Evolutionary conservation across 2,888 invertebrate species (phyloP).

Genomic region (Exephanes ischioxanthus): DNA sequence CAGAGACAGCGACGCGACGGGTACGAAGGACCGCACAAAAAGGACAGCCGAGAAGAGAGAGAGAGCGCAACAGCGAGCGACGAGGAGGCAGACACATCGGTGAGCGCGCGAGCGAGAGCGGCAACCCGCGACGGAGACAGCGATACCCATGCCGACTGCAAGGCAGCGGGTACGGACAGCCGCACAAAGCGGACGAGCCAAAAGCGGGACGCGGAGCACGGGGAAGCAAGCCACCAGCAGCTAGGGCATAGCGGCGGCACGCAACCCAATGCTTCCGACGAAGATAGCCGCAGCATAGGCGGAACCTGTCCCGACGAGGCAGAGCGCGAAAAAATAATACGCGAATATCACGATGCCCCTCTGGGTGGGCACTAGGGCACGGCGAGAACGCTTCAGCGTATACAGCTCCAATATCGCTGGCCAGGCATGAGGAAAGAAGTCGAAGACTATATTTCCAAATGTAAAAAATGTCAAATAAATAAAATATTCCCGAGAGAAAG

Average conservation of each 20-base stretch:
- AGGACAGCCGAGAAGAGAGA: not conserved
- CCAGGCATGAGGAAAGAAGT: slow-evolving; percentile 22
- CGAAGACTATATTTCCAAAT: too few relatives aligned
- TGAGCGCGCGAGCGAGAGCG: not conserved
- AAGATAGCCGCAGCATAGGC: too few relatives aligned
- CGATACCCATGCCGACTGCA: not conserved
- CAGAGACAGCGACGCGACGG: not conserved
- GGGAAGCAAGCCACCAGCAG: too few relatives aligned
- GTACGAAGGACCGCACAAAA: slow-evolving; percentile 10
- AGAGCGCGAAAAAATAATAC: too few relatives aligned
- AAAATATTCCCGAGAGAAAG: too few relatives aligned
- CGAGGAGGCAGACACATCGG: too few relatives aligned
- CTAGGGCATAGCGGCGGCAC: too few relatives aligned
- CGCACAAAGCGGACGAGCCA: not conserved
- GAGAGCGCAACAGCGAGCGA: too few relatives aligned
- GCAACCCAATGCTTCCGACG: not conserved
- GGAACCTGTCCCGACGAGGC: not conserved
- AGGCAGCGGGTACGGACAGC: not conserved
- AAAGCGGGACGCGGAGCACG: too few relatives aligned
- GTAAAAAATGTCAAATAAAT: too few relatives aligned
- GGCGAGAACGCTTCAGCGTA: not conserved
- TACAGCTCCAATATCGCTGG: slow-evolving; percentile 72
- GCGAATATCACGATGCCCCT: too few relatives aligned
- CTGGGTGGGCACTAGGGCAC: too few relatives aligned
- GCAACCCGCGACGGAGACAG: not conserved